Base-by-base conservation (phyloP, 2,797 vertebrate genomes). In the Leptoclinus maculatus region DNA sequence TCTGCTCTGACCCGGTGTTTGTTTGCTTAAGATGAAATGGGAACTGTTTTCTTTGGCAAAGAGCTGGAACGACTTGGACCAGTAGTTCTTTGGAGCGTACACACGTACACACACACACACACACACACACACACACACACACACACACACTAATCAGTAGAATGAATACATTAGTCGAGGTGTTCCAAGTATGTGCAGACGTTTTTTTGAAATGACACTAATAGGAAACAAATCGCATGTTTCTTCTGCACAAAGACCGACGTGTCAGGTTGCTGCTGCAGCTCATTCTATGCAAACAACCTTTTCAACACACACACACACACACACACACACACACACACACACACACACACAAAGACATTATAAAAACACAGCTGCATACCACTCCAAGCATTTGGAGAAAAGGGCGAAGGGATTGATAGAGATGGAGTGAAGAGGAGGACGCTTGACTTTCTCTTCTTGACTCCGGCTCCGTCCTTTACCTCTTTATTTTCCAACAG, bases 11-110 rank as follows among this genome's bases (percentile, higher is more conserved):
- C 64, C 54, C 53, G 9, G 53, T 6, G 45, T 74, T 62, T 82
- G 76, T 84, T 82, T 81, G 71, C 39, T 58, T 76, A 63, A 65
- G 43, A 66, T 72, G 56, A 74, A 84, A 73, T 19, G 43, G 34
- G 16, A 78, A 43, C 58, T 64, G 64, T 78, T 82, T 78, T 76
- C 39, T 53, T 83, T 88, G 82, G 76, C 70, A 78, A 27, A 29
- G 49, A 36, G 21, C 34, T 82, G n/a, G 23, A 66, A 63, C 54
- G 49, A 65, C 67, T 74, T 65, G 53, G 56, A 83, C 67, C 63
- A 68, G 43, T 49, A 39, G 39, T 47, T 39, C 14, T 51, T 38
- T 78, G 53, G 65, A 78, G 66, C 4, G 7, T 56, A 17, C 9
- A 4, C n/a, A 17, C 25, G 6, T 45, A 14, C 49, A 23, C 25